Evolutionary conservation across 2,888 invertebrate genomes (phyloP), one percentile per base, ranked within the genome.

Genomic region (Agrochola litura): DNA sequence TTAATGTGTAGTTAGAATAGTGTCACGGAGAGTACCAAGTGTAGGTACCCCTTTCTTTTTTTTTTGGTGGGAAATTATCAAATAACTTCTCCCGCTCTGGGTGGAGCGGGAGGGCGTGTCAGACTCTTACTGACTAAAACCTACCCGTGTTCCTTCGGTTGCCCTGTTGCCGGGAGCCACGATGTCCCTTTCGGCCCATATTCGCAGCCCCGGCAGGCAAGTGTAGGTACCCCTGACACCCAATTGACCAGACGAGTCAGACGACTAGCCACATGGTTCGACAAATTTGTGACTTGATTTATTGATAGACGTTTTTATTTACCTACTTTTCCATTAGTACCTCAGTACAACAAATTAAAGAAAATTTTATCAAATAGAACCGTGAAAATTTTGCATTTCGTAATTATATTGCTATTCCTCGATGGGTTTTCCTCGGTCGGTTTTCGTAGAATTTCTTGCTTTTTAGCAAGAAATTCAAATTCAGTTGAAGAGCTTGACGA

Each of bases 361-460:
- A 30, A 1, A 30, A 30, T 30, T 30, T 30, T 30, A 30, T 30
- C 2, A 30, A 30, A 30, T 30, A 30, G 19, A 61, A 67, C 66
- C 52, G 54, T 76, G 61, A 76, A 37, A 58, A 14, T 63, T n/a
- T 12, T 22, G 37, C 8, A 14, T 22, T 12, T 19, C 19, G 16
- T 41, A 58, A 58, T 56, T 58, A 77, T 10, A 19, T 52, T 52
- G 30, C 43, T 10, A 19, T 52, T 52, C 43, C 43, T 41, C 64
- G 25, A 9, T 10, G 61, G 67, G 61, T 54, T 77, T 77, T 67
- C 37, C 71, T 30, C 37, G 37, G 49, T 58, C 37, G 10, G 25
- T 52, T 41, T 66, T 72, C 66, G 14, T 52, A 41, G 52, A 30
- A 30, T 30, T 52, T 66, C 19, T n/a, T 25, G 66, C 49, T 72